A percentile compares a stretch with the other conserved stretches of the same genome.
Conservation (phyloP, 2,797 vertebrate genomes). For the Enoplosus armatus region DNA sequence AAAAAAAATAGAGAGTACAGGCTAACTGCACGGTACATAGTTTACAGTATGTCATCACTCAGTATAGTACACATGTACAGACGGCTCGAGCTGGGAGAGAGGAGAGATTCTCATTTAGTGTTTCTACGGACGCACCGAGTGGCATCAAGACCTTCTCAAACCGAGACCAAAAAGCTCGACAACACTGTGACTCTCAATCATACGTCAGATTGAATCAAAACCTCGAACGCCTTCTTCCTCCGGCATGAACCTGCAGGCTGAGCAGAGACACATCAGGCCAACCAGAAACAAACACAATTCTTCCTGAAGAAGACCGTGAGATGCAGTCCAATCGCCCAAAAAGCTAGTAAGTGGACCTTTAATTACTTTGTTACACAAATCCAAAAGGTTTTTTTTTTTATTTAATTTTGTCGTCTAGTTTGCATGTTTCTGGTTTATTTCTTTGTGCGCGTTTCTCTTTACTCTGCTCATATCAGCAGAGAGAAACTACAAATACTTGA, state of each 20-base stretch:
- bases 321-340: no score
- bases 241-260: not conserved
- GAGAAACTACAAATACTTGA: not conserved
- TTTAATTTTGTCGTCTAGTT: not conserved
- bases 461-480: not conserved
- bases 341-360: not conserved
- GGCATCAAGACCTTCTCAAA: not conserved
- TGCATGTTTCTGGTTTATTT: not conserved
- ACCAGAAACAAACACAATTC: not conserved
- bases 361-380: not conserved
- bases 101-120: not conserved
- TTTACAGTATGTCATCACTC: slow-evolving; percentile 45
- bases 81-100: slow-evolving; percentile 1
- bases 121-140: not conserved
- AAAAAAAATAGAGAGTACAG: not conserved
- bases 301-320: no score
- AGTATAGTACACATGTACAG: slow-evolving; percentile 60
- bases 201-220: not conserved
- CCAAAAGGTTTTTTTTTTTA: no score
- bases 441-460: not conserved
- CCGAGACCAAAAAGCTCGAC: slow-evolving; percentile 27
- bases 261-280: no score
- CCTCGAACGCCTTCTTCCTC: not conserved
- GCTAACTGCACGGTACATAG: slow-evolving; percentile 7
- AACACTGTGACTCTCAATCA: not conserved